Percentiles rank a stretch among this genome's conserved stretches.
Evolutionary conservation across 2,888 invertebrate genomes (phyloP).

Genomic region (Polydrusus tereticollis): DNA sequence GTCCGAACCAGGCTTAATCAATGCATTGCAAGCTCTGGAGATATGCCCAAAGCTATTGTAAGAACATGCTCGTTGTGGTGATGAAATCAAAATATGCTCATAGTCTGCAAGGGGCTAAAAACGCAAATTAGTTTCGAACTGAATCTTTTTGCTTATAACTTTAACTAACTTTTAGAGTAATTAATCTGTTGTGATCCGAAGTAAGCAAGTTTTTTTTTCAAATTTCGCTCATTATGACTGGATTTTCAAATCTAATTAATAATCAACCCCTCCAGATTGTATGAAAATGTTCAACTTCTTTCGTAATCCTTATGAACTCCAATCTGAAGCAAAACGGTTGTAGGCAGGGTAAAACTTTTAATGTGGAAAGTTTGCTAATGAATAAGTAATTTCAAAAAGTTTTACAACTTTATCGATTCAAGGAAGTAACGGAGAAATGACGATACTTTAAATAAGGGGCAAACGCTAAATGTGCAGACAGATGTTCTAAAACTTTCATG

Average conservation of each 20-base stretch:
- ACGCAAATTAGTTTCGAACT: no score
- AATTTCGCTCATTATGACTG: background rate
- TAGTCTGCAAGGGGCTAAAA: no score
- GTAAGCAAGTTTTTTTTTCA: no score
- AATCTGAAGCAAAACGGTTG: background rate
- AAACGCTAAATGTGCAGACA: no score
- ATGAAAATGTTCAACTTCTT: conserved; percentile 3
- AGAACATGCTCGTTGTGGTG: no score
- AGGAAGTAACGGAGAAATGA: background rate
- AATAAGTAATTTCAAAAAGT: conserved; percentile 19
- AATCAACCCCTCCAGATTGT: background rate
- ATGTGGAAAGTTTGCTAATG: conserved; percentile 15
- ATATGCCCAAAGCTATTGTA: no score
- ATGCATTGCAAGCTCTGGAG: no score
- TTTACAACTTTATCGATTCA: conserved; percentile 13
- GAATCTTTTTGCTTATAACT: no score
- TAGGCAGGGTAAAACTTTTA: conserved; percentile 15
- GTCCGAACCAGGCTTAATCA: no score
- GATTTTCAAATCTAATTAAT: background rate
- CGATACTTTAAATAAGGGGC: conserved; percentile 13
- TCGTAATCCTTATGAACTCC: conserved; percentile 7
- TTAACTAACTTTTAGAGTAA: no score
- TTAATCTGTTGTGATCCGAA: no score
- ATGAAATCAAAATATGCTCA: no score
- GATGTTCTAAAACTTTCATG: conserved; percentile 13